Base-by-base conservation (phyloP, 2,888 invertebrate genomes). In the Arge pagana region DNA sequence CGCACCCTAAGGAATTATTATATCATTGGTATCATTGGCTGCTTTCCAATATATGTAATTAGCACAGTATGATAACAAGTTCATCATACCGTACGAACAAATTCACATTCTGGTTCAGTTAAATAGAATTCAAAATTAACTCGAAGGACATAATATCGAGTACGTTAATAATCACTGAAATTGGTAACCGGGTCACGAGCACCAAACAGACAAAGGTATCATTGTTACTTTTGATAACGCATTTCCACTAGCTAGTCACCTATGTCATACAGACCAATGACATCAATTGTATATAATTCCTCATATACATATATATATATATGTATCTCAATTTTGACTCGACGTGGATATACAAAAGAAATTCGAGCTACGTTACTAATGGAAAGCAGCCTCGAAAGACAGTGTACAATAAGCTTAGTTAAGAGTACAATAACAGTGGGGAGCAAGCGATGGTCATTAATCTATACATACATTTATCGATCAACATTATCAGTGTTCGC, bases 391-490 rank as follows among this genome's bases (percentile, higher is more conserved):
- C 58, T 58, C 54, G 54, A 59, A 55, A 54, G 56, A 61, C 19
- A 59, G 55, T 65, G 61, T 68, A 66, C 54, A 50, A 64, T 64
- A 62, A 59, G 59, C 30, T 53, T 59, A 60, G 57, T 50, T 58
- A 57, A 39, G 51, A 51, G 40, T 37, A 33, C 31, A 45, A 54
- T 50, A 54, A 56, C 58, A 61, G 61, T 60, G 63, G 61, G 39
- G 60, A 53, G 63, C 63, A 61, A 61, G 59, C 52, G 49, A 41
- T 36, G 30, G 43, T 58, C 28, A 37, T 31, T n/a, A 16, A 43
- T 52, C 30, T 48, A 23, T 26, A 54, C 31, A 45, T 45, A 23
- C 21, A 45, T 18, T 6, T 42, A 42, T 11, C 19, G 16, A 30
- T 59, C 53, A 50, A 53, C 52, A 51, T 57, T 53, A 59, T 53